These are phyloP conservation scores for Ambastaia sidthimunki DNA, from an alignment of 2,797 vertebrate genomes.

Conservation along the genomic window DNA sequence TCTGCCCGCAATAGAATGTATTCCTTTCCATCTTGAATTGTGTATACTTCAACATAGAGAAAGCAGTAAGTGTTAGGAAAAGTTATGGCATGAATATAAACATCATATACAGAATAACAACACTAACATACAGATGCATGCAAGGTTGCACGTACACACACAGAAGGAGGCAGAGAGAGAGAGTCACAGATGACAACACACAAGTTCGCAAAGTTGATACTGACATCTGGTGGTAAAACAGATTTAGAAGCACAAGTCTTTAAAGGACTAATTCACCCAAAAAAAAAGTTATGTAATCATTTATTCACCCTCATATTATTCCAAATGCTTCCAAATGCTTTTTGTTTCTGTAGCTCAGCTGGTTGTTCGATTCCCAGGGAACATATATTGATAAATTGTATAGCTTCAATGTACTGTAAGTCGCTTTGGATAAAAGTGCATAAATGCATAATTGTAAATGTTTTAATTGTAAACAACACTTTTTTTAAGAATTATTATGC, in stretches of 20 bases:
- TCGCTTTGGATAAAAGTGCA: no score
- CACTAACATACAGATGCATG: background rate
- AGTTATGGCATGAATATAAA: background rate
- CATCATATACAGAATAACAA: background rate
- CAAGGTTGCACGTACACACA: slow-evolving; percentile 12
- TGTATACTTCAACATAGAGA: slow-evolving; percentile 78
- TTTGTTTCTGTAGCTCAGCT: no score
- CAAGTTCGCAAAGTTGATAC: slow-evolving; percentile 20
- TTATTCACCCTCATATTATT: no score
- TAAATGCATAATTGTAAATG: no score
- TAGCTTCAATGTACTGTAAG: no score
- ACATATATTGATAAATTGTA: no score
- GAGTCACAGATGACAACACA: background rate
- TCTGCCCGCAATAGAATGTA: slow-evolving; percentile 90
- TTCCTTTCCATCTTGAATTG: slow-evolving; percentile 90
- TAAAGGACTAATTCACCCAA: no score
- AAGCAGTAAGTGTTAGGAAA: slow-evolving; percentile 60
- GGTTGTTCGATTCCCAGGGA: no score
- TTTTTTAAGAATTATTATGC: no score
- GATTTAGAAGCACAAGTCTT: background rate
- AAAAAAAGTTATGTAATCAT: no score
- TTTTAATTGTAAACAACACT: no score
- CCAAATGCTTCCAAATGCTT: no score
- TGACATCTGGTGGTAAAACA: slow-evolving; percentile 45
- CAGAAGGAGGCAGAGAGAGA: background rate